A percentile compares a stretch with the other conserved stretches of the same genome.
These are phyloP conservation scores for Eumeta japonica DNA, from an alignment of 1,140 invertebrate genomes.

Conservation along the genomic window DNA sequence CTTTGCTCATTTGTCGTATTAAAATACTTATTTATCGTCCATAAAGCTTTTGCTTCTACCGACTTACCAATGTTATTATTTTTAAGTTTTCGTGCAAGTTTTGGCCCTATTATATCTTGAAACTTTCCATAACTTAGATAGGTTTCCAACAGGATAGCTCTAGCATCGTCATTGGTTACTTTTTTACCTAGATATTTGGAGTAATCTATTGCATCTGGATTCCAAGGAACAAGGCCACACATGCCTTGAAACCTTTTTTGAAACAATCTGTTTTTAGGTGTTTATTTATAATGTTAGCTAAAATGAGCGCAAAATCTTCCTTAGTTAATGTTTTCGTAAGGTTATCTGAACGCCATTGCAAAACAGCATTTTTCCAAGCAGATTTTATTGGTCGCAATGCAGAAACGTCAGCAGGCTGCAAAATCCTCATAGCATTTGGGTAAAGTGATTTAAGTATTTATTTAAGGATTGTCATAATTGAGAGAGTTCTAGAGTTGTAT, in stretches of 20 bases:
- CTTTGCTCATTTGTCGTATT: background rate
- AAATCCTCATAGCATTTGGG: slow-evolving; percentile 32
- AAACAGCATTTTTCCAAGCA: slow-evolving; percentile 21
- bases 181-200: slow-evolving; percentile 15
- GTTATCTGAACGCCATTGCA: slow-evolving; percentile 14
- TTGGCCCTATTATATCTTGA: background rate
- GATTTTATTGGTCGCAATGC: slow-evolving; percentile 27
- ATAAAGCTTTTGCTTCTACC: background rate
- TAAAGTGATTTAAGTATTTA: slow-evolving; percentile 30
- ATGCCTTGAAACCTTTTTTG: slow-evolving; percentile 17
- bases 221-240: slow-evolving; percentile 17
- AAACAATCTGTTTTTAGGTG: slow-evolving; percentile 11
- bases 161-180: background rate
- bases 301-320: slow-evolving; percentile 17
- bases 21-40: background rate
- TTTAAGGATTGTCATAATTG: slow-evolving; percentile 23
- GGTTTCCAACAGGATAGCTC: background rate
- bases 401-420: slow-evolving; percentile 36
- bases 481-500: slow-evolving; percentile 19
- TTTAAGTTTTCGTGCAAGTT: background rate
- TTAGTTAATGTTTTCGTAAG: slow-evolving; percentile 11
- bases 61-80: background rate
- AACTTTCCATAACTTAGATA: too few species aligned
- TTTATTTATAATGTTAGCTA: slow-evolving; percentile 12
- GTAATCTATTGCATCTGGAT: slow-evolving; percentile 16